Conservation (phyloP, 53 echinoderm and acorn worm genomes). For the Temnopleurus reevesii region DNA sequence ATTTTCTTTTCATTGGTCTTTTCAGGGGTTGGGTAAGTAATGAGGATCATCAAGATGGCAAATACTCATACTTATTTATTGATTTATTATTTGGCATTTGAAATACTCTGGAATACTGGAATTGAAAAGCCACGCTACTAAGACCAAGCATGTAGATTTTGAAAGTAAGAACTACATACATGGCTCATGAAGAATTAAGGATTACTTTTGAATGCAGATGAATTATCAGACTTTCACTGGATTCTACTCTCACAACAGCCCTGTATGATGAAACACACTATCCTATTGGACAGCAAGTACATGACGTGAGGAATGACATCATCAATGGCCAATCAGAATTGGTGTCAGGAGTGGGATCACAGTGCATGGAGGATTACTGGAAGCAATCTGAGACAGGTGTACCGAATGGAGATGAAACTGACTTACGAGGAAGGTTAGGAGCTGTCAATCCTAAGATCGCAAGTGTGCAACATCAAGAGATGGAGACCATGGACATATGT, state of each 20-base stretch:
- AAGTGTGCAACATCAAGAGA: not conserved
- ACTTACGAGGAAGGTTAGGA: not conserved
- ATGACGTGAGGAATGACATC: not conserved
- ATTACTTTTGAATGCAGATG: too few relatives aligned
- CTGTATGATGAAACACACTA: not conserved
- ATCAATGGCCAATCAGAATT: not conserved
- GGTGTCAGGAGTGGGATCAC: conserved; percentile 12
- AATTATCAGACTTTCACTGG: not conserved
- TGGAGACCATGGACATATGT: not conserved
- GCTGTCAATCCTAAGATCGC: not conserved
- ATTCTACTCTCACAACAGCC: conserved; percentile 2
- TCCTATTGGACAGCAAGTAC: not conserved
- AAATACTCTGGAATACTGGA: too few relatives aligned
- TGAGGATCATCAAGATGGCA: too few relatives aligned
- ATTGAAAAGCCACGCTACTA: too few relatives aligned
- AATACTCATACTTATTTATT: too few relatives aligned
- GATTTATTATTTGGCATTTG: too few relatives aligned
- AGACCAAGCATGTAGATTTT: too few relatives aligned
- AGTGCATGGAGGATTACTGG: not conserved
- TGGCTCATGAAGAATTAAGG: too few relatives aligned
- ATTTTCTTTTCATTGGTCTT: too few relatives aligned
- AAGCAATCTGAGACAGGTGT: not conserved
- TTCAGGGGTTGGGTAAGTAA: too few relatives aligned
- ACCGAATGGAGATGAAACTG: not conserved
- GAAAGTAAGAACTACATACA: too few relatives aligned